Evolutionary conservation across 2,113 vertebrate genomes (phyloP).

Genomic region (Odocoileus hemionus): DNA sequence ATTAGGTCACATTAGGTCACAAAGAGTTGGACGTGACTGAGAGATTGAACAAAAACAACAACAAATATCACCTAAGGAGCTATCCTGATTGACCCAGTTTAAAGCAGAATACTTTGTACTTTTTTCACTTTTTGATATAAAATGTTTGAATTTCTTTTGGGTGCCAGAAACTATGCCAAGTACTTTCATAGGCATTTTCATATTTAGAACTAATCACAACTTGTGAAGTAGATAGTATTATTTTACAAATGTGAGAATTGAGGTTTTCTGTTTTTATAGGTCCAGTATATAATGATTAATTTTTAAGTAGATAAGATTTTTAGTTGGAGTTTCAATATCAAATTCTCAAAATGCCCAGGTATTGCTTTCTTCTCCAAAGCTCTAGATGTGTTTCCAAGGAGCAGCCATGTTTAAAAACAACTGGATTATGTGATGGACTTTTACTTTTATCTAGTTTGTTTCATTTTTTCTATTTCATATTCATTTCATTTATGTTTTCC

Average conservation of each 20-base stretch:
- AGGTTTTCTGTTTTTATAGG: not conserved
- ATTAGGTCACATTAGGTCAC: not conserved
- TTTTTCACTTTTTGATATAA: not conserved
- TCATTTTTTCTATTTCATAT: not conserved
- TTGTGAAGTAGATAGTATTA: not conserved
- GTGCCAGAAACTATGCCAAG: not conserved
- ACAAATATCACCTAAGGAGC: not conserved
- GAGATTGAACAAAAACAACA: not conserved
- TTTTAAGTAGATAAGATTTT: not conserved
- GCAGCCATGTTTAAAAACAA: not conserved
- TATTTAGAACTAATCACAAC: not conserved
- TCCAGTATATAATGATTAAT: not conserved
- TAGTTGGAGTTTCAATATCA: not conserved
- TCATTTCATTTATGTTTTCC: not conserved
- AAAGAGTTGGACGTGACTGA: not conserved
- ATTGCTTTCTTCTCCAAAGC: not conserved
- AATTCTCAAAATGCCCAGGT: not conserved
- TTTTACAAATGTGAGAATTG: not conserved
- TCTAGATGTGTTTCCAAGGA: not conserved
- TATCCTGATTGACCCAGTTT: not conserved
- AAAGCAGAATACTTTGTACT: not conserved
- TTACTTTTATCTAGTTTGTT: not conserved
- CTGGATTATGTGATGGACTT: not conserved
- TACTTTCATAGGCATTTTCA: not conserved
- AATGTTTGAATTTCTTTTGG: not conserved